Base-by-base conservation (phyloP, 2,888 invertebrate species). In the Drosophila anomelani region DNA sequence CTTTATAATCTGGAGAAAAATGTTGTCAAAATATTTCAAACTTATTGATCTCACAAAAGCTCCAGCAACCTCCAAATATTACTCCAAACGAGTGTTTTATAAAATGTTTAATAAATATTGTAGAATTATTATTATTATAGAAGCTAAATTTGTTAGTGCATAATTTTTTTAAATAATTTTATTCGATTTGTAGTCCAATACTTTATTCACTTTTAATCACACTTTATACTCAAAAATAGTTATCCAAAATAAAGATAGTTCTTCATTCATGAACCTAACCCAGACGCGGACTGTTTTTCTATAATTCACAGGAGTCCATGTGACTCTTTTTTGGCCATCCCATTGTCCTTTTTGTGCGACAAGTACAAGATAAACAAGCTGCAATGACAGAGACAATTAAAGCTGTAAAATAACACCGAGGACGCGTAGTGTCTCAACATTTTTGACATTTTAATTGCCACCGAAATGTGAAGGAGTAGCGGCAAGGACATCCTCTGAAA, bases 381-480 rank as follows among this genome's bases (percentile, higher is more conserved):
- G 75, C 63, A 71, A 41, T 75, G 83, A 73, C 81, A 61, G 68
- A 47, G 63, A 73, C 89, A 89, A 89, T 89, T 89, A 85, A 83
- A 85, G 71, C 39, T 71, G 85, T 85, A 85, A 85, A 76, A 67
- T 60, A 75, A 85, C 89, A 77, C 76, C 54, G 55, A 69, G 59
- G 47, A 51, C 64, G 61, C 39, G 47, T 47, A 41, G 56, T 56
- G 75, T 67, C 71, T 53, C 63, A 63, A 47, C 70, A 77, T 75
- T 87, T 79, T 81, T 77, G 85, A 81, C 85, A 78, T 69, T 81
- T 81, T 85, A 89, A 85, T 85, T 85, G 88, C 78, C 70, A 53
- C 44, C 64, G 47, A 56, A 63, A 66, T 54, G 69, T 67, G 73
- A 59, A 74, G 66, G 49, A 29, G 38, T 46, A 13, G 55, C 43